These are phyloP conservation scores for Catamblyrhynchus diadema DNA, from an alignment of 2,797 vertebrate genomes.

Conservation along the genomic window DNA sequence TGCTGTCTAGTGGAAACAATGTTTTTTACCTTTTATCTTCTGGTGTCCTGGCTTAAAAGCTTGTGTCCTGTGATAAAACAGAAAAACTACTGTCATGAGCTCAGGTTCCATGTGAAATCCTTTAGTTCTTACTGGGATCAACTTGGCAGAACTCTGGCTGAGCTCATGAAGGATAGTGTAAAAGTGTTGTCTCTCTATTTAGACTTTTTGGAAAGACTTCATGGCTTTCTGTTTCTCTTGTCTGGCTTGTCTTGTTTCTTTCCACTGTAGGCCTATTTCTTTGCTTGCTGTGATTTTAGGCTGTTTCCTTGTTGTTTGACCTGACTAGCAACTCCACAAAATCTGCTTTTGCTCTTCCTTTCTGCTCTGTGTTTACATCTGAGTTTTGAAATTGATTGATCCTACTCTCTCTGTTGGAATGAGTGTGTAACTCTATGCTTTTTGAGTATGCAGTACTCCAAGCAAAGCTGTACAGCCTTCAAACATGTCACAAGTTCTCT, in stretches of 20 bases:
- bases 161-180: slow-evolving; percentile 41
- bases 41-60: neutral
- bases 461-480: neutral
- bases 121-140: neutral
- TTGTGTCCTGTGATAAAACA: neutral
- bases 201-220: slow-evolving; percentile 56
- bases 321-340: neutral
- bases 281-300: neutral
- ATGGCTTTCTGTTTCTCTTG: slow-evolving; percentile 49
- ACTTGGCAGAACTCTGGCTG: slow-evolving; percentile 61
- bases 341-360: neutral
- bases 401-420: neutral
- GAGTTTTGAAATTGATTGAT: neutral
- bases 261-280: neutral
- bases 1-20: neutral
- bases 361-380: neutral
- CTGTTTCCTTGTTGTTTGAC: neutral
- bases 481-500: neutral
- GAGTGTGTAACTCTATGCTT: neutral
- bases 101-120: slow-evolving; percentile 49
- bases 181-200: slow-evolving; percentile 55
- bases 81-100: neutral
- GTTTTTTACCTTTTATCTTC: neutral
- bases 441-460: neutral
- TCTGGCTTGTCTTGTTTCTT: slow-evolving; percentile 26